A percentile compares a stretch with the other conserved stretches of the same genome.
phyloP scores from a whole-genome alignment of 1,140 invertebrate species.

The Zelostemma sp. region DNA sequence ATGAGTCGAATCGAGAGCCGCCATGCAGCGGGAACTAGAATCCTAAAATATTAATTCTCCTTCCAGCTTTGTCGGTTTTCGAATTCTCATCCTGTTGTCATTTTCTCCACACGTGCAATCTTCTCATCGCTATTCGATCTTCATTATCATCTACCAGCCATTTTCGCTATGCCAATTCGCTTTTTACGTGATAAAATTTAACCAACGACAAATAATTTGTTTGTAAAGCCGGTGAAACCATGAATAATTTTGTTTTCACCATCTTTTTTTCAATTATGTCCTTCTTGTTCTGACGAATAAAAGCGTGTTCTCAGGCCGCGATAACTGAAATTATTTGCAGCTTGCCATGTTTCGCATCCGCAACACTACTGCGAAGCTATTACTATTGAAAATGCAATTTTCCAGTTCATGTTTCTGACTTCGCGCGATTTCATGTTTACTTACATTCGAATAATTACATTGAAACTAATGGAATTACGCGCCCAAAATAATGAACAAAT shows the following conservation, averaged over 20 bases:
- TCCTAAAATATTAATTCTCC: conserved; percentile 62
- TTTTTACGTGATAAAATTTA: no score
- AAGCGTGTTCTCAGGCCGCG: no score
- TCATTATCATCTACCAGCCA: no score
- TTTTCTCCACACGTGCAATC: not conserved
- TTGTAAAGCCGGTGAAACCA: no score
- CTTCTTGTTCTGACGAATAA: no score
- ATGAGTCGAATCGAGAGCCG: conserved; percentile 51
- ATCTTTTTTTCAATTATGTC: no score
- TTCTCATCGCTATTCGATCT: no score
- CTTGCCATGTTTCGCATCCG: not conserved
- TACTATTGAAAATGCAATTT: conserved; percentile 1
- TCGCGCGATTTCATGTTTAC: not conserved
- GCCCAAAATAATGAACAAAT: not conserved
- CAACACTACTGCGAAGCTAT: not conserved
- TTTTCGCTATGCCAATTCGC: no score
- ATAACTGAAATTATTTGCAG: conserved; percentile 1
- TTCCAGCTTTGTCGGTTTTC: conserved; percentile 24
- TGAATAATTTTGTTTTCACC: no score
- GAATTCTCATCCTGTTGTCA: not conserved
- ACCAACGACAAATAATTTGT: no score
- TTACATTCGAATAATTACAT: not conserved
- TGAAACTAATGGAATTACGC: not conserved
- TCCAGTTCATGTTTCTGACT: not conserved
- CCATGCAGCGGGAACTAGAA: conserved; percentile 44